Conservation (phyloP, 2,797 vertebrate species). For the Leptatherina wallacei region DNA sequence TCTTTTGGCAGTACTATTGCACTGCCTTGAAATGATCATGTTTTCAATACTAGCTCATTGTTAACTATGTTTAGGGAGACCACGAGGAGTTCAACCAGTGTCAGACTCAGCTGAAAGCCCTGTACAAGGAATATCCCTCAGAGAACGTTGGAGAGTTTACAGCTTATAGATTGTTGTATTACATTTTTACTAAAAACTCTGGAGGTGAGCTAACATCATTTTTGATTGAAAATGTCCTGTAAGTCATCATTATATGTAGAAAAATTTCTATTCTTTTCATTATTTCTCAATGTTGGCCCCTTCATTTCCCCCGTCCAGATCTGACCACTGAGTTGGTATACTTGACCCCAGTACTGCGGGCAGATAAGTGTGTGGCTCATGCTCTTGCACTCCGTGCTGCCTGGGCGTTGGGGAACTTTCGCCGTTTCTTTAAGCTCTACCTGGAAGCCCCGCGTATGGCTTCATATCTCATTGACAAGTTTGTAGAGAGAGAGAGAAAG, state of each 20-base stretch:
- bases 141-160: constrained; percentile 94
- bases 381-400: constrained; percentile 89
- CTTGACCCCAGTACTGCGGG: constrained; percentile 86
- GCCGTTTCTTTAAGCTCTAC: constrained; percentile 92
- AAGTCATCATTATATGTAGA: background rate
- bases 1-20: background rate
- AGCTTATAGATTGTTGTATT: constrained; percentile 91
- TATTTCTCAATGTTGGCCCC: background rate
- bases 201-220: constrained; percentile 80
- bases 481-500: constrained; percentile 91
- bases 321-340: constrained; percentile 92
- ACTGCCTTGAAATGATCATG: background rate
- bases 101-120: constrained; percentile 92
- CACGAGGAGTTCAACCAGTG: constrained; percentile 97
- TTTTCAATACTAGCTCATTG: background rate
- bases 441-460: constrained; percentile 89
- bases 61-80: constrained; percentile 84
- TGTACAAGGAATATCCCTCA: constrained; percentile 89
- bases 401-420: constrained; percentile 92
- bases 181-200: constrained; percentile 94
- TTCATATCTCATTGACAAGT: constrained; percentile 95
- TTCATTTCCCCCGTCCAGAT: constrained; percentile 74
- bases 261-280: background rate
- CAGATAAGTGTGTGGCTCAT: constrained; percentile 87
- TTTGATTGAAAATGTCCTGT: background rate